phyloP scores from a whole-genome alignment of 2,888 invertebrate species.

The Yponomeuta malinellus region DNA sequence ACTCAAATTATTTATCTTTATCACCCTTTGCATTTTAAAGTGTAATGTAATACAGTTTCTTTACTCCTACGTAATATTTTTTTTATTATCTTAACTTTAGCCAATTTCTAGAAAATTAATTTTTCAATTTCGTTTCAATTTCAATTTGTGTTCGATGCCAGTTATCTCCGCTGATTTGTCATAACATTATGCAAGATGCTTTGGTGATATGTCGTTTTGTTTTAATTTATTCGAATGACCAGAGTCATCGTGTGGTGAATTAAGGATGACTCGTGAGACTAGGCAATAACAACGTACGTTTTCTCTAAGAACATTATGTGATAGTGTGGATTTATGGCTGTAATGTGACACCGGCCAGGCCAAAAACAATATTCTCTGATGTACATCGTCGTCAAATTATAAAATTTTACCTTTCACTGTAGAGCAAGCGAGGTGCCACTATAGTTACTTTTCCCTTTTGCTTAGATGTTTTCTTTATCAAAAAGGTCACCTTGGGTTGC shows the following conservation, averaged over 20 bases:
- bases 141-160: slow-evolving; percentile 47
- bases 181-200: slow-evolving; percentile 26
- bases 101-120: slow-evolving; percentile 58
- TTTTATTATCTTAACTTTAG: slow-evolving; percentile 45
- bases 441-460: background rate
- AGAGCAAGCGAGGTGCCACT: background rate
- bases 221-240: slow-evolving; percentile 19
- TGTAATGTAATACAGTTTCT: slow-evolving; percentile 44
- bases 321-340: background rate
- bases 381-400: background rate
- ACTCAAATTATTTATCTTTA: slow-evolving; percentile 6
- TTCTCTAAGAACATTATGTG: background rate
- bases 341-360: background rate
- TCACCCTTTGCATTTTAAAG: slow-evolving; percentile 24
- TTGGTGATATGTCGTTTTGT: slow-evolving; percentile 33
- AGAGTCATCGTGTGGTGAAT: background rate
- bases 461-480: background rate
- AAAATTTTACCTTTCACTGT: background rate
- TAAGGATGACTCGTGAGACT: background rate
- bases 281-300: background rate
- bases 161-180: slow-evolving; percentile 35
- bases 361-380: background rate
- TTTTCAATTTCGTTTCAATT: slow-evolving; percentile 30
- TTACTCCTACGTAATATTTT: slow-evolving; percentile 37
- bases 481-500: background rate